Base-by-base conservation (phyloP, 2,113 vertebrate species). In the Limnothrissa miodon region DNA sequence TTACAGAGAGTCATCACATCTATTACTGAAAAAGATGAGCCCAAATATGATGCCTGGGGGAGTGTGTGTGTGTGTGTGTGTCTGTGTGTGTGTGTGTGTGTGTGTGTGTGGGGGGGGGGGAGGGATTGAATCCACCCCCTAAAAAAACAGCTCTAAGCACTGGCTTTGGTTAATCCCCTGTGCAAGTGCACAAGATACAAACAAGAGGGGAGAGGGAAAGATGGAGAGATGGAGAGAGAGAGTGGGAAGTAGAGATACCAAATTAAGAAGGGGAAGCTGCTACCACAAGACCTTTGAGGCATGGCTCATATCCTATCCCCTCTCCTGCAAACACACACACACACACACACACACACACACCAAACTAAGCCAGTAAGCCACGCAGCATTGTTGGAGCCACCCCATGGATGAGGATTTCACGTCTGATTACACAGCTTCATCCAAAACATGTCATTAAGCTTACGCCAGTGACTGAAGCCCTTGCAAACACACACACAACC, bases 171-270 rank as follows among this genome's bases (percentile, higher is more conserved):
- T 62, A 62, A 62, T 62, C 59, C 59, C 59, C 51, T 23, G 70
- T 9, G 59, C 10, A 9, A 62, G n/a, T 62, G n/a, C 25, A 62
- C 59, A 9, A 62, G 59, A 10, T 11, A 62, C 59, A 62, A 62
- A 62, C 59, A 62, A n/a, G 9, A 62, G 4, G 80, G 25, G 74
- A 79, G 39, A 45, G 70, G 15, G 87, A 79, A 25, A 78, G 74
- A 85, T 36, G 66, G 21, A 42, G 8, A 46, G 78, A 46, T 83
- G 80, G 87, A 78, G 7, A 45, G 78, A 44, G 84, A 80, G 87
- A 79, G 25, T 79, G 70, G 84, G 44, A 74, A 15, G 29, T 36
- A 29, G 29, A 83, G 17, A 56, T 48, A 21, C 44, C 80, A 78
- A 62, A 62, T 25, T 29, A 25, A 29, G 59, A 62, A 62, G 11